Evolutionary conservation across 1,140 invertebrate species (phyloP), one percentile per base, ranked within the genome.

Genomic region (Leucophenga varia): DNA sequence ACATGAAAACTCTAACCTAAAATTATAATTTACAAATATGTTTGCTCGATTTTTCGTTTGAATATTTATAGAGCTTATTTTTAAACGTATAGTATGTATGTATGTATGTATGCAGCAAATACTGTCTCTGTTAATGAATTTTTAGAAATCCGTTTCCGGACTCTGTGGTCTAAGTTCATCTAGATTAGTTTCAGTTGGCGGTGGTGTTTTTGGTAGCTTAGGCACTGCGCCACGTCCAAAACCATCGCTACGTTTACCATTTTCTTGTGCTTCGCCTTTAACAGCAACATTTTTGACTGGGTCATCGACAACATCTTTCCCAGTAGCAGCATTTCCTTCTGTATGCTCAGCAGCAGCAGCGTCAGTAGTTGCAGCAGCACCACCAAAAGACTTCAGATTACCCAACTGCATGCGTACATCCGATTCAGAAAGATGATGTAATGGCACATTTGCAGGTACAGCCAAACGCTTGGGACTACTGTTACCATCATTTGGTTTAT

Each of bases 101-200:
- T 25, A 25, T 10, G 10, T 25, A 25, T 25, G 22, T 25, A 25
- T 25, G 22, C 10, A 25, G 22, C 1, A 12, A 19, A 17, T 22
- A 2, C n/a, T n/a, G n/a, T n/a, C n/a, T n/a, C n/a, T n/a, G n/a
- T n/a, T n/a, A n/a, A n/a, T n/a, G n/a, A n/a, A n/a, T n/a, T 12
- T 4, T 52, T 34, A 72, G 39, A 74, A 72, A 49, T 74, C 69
- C 7, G 72, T 74, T 55, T 74, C 72, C 6, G 71, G 72, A 43
- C 72, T 74, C 41, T 69, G 61, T 10, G 71, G 71, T 38, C 69
- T 45, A 6, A 43, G 25, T 3, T 39, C 52, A 19, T 64, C 56
- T 18, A 51, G 36, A 43, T 51, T 30, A 19, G 50, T 20, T 49
- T 40, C 44, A n/a, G 21, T 37, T 41, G 8, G 42, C 13, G 12